A percentile compares a stretch with the other conserved stretches of the same genome.
phyloP scores from a whole-genome alignment of 2,888 invertebrate species.

The Protophormia terraenovae region DNA sequence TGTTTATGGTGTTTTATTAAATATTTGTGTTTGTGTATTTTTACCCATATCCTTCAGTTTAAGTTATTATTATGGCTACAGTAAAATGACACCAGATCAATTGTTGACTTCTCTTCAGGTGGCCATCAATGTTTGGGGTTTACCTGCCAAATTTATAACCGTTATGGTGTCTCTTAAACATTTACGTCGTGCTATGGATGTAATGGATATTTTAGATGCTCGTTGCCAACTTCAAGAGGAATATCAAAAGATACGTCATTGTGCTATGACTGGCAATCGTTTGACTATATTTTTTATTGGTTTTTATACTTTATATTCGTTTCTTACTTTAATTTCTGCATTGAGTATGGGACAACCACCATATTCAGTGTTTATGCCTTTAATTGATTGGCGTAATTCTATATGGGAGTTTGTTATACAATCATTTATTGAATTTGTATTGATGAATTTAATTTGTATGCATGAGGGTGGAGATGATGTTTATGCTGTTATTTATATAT shows the following conservation, averaged over 20 bases:
- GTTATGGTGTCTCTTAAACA: constrained; percentile 51
- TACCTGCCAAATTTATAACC: constrained; percentile 67
- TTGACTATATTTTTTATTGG: constrained; percentile 67
- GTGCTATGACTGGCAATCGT: constrained; percentile 66
- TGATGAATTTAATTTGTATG: constrained; percentile 31
- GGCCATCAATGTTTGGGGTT: constrained; percentile 69
- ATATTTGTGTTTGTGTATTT: constrained; percentile 27
- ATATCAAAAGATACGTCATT: constrained; percentile 42
- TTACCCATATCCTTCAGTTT: constrained; percentile 66
- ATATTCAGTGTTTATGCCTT: constrained; percentile 66
- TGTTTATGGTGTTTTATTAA: constrained; percentile 43
- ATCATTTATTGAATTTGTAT: constrained; percentile 52
- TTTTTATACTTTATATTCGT: constrained; percentile 53
- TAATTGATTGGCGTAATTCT: constrained; percentile 68
- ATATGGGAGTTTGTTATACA: constrained; percentile 60
- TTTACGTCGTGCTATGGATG: constrained; percentile 53
- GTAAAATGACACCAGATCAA: constrained; percentile 66
- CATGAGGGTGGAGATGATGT: no score
- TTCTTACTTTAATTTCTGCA: constrained; percentile 57
- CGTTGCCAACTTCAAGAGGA: constrained; percentile 65
- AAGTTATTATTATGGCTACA: constrained; percentile 39
- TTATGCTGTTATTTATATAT: not conserved
- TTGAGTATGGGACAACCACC: constrained; percentile 67
- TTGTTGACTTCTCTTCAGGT: constrained; percentile 72
- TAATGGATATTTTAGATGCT: constrained; percentile 68